Base-by-base conservation (phyloP, 2,888 invertebrate genomes). In the Pelosia muscerda region DNA sequence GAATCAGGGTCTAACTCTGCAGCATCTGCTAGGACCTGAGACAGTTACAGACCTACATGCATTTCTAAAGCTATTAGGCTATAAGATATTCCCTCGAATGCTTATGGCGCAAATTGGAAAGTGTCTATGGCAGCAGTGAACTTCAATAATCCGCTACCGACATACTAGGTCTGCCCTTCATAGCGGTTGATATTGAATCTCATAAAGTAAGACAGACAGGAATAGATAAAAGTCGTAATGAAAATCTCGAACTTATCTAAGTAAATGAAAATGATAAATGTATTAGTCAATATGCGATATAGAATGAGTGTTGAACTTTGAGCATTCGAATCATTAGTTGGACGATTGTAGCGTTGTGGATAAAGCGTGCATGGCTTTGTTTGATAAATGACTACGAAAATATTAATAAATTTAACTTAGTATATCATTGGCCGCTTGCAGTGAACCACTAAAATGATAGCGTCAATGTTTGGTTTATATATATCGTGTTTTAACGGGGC, bases 401-500 rank as follows among this genome's bases (percentile, higher is more conserved):
- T 25, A 71, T 58, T 23, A 38, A 72, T 65, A 19, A 72, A 55
- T 55, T 68, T 60, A 61, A 71, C 68, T 74, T 71, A 75, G 72
- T 75, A 57, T 67, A 28, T 66, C 66, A 68, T 69, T 69, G 72
- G 11, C 58, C 68, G 68, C 75, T 71, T 66, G 67, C 71, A 67
- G 49, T 59, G 26, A 34, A 56, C 67, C 66, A 63, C 58, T 57
- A 85, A 82, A 86, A 90, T 91, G 90, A 79, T 86, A 69, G 70
- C 78, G 11, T 66, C 83, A 49, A 67, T 89, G 56, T 65, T 85
- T 42, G 73, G 83, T 69, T 6, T 90, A 34, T 81, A 81, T 58
- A 84, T 77, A 70, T 80, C 86, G 42, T 91, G 88, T 80, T 86
- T 92, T 42, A 90, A 92, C 69, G 82, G 77, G 2, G 78, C 87